Percentiles rank a stretch among this genome's conserved stretches.
Conservation (phyloP, 92 coral and sea anemone species). For the Scolanthus callimorphus region DNA sequence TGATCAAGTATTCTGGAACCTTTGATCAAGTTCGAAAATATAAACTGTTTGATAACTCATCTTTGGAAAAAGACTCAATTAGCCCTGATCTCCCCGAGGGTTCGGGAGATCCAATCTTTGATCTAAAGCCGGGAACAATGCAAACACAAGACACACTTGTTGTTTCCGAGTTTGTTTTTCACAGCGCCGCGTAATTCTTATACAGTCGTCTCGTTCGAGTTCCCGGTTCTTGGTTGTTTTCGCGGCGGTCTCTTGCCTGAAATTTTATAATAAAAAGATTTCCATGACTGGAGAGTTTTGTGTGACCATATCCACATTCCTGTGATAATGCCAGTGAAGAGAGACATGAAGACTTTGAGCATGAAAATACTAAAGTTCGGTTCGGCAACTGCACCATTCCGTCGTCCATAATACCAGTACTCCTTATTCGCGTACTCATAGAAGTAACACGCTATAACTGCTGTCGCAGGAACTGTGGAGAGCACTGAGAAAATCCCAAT, state of each 20-base stretch:
- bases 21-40: too few relatives aligned
- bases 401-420: constrained; percentile 86
- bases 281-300: constrained; percentile 82
- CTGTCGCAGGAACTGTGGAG: constrained; percentile 87
- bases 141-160: too few relatives aligned
- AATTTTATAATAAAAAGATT: constrained; percentile 41
- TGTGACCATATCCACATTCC: constrained; percentile 96
- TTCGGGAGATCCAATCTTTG: too few relatives aligned
- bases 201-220: constrained; percentile 72
- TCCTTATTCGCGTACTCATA: constrained; percentile 96
- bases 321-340: constrained; percentile 87
- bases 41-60: too few relatives aligned
- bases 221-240: constrained; percentile 25
- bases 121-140: too few relatives aligned
- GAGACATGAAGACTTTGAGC: constrained; percentile 88
- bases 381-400: constrained; percentile 68
- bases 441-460: constrained; percentile 86
- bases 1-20: too few relatives aligned
- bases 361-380: constrained; percentile 86
- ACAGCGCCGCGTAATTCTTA: too few relatives aligned
- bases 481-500: constrained; percentile 88
- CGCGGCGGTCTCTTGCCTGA: constrained; percentile 52
- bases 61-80: too few relatives aligned
- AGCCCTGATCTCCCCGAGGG: too few relatives aligned
- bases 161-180: too few relatives aligned